Evolutionary conservation across 2,888 invertebrate genomes (phyloP), one percentile per base, ranked within the genome.

Genomic region (Drosophila kambysellisi): DNA sequence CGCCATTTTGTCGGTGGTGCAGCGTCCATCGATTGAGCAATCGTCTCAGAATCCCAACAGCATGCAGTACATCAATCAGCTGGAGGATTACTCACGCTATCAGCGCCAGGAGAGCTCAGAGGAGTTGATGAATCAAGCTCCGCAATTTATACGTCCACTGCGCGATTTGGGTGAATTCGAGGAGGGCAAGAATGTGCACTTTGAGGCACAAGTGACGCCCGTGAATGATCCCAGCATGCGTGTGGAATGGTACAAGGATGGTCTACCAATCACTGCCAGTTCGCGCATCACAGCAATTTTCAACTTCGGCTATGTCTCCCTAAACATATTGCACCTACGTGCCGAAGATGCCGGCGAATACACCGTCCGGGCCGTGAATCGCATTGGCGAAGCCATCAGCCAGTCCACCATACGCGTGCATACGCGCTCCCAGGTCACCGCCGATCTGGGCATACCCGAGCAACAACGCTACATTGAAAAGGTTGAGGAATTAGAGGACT

Each of bases 301-400:
- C 95, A 99, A 99, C 96, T 99, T 99, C 95, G 99, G 99, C 93
- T 98, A 98, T 95, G 98, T 99, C 95, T 98, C 98, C 94, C 96
- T 99, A 92, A 99, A 99, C 94, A 98, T 99, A 94, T 95, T 98
- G 96, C 98, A 99, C 96, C 97, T 99, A 95, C 97, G 98, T 95
- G 96, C 97, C 95, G 99, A 99, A 96, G 99, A 99, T 96, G 96
- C 97, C 92, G 99, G 99, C 94, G 96, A 97, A 94, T 98, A 98
- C 91, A 97, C 97, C 89, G 97, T 97, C 93, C 96, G 97, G 91
- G 98, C 98, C 94, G 96, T 97, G 84, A 98, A 98, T 93, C 96
- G 96, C 92, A 95, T 96, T 92, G 98, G 98, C 87, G 98, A 98
- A 94, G 98, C 98, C 86, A 95, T 97, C 90, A 97, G 97, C 93